A percentile compares a stretch with the other conserved stretches of the same genome.
Evolutionary conservation across 2,113 vertebrate genomes (phyloP).

Genomic region (Myanophis thanlyinensis): DNA sequence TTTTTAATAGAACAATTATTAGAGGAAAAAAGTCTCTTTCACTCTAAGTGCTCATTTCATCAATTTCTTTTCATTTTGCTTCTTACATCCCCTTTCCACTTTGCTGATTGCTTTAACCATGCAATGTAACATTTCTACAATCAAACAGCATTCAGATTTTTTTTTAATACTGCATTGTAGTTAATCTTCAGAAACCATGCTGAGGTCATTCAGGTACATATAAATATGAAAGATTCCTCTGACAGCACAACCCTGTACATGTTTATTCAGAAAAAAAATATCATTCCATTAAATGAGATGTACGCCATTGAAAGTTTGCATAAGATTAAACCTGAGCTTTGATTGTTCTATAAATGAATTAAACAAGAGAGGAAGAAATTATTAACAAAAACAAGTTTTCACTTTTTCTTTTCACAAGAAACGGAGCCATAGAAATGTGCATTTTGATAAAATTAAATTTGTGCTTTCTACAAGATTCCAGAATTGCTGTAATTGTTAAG

Average conservation of each 20-base stretch:
- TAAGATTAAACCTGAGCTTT: neutral
- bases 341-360: neutral
- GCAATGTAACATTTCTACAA: neutral
- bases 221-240: neutral
- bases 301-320: neutral
- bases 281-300: neutral
- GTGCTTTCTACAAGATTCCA: neutral
- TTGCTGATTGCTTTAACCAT: constrained; percentile 3
- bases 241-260: neutral
- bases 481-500: neutral
- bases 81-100: neutral
- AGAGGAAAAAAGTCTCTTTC: neutral
- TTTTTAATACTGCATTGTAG: constrained; percentile 1
- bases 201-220: neutral
- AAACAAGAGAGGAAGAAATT: neutral
- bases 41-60: neutral
- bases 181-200: neutral
- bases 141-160: neutral
- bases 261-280: neutral
- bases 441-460: constrained; percentile 20
- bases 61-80: neutral
- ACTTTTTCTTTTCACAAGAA: constrained; percentile 4
- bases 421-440: neutral
- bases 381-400: constrained; percentile 1
- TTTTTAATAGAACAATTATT: neutral